These are phyloP conservation scores for Aurelia sp. DNA, from an alignment of 30 jellyfish, hydroid and myxozoan genomes.

Conservation along the genomic window DNA sequence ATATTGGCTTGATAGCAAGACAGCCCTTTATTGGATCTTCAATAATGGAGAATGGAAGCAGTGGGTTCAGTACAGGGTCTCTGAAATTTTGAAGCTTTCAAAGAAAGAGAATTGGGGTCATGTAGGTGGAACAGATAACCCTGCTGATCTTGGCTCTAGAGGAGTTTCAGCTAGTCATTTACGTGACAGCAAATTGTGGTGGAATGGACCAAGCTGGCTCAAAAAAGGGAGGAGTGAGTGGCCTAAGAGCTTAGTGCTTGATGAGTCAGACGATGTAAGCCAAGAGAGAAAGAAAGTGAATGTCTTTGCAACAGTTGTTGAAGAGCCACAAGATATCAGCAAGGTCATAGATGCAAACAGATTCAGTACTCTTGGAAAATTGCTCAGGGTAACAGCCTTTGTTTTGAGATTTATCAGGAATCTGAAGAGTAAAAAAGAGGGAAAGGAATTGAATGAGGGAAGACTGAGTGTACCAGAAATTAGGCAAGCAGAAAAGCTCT, in stretches of 20 bases:
- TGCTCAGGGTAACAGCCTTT: conserved; percentile 25
- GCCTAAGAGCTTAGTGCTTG: no score
- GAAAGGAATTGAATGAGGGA: not conserved
- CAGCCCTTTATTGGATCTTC: conserved; percentile 30
- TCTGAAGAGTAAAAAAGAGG: no score
- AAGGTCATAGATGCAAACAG: conserved; percentile 24
- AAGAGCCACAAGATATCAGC: not conserved
- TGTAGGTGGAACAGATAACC: conserved; percentile 26
- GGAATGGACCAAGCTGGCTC: no score
- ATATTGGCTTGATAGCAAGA: no score
- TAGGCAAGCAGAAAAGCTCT: conserved; percentile 20
- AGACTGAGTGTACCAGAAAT: conserved; percentile 22
- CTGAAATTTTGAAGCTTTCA: conserved; percentile 20
- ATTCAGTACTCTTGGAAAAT: conserved; percentile 26
- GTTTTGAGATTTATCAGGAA: conserved; percentile 23
- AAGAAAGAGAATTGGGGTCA: conserved; percentile 45
- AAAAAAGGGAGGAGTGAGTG: no score
- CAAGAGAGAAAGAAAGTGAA: no score
- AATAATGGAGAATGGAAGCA: conserved; percentile 17
- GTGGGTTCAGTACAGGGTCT: conserved; percentile 50
- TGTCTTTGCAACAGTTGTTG: no score
- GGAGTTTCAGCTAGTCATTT: no score
- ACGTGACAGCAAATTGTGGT: no score
- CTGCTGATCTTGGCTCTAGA: no score
- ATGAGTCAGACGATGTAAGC: no score